A percentile compares a stretch with the other conserved stretches of the same genome.
Conservation (phyloP, 2,888 invertebrate species). For the Morinoia aosen region DNA sequence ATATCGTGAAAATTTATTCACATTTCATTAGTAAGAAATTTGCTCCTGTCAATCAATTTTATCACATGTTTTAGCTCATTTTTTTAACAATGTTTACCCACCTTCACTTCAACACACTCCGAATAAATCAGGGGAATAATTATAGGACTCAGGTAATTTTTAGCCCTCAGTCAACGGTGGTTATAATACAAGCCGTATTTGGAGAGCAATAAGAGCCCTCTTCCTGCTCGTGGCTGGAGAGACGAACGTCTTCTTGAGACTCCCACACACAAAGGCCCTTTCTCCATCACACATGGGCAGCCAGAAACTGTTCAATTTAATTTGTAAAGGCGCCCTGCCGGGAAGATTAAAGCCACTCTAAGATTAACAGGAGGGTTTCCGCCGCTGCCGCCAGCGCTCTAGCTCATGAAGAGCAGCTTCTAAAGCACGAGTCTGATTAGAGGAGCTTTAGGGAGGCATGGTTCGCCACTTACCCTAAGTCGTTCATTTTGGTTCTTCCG, state of each 20-base stretch:
- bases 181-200: not conserved
- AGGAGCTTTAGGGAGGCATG: not conserved
- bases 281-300: conserved; percentile 22
- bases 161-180: not conserved
- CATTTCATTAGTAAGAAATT: not conserved
- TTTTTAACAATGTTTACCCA: not conserved
- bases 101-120: not conserved
- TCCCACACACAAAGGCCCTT: conserved; percentile 33
- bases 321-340: conserved; percentile 43
- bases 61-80: not conserved
- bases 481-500: not conserved
- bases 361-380: conserved; percentile 46
- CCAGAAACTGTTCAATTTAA: conserved; percentile 42
- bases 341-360: conserved; percentile 46
- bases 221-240: not conserved
- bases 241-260: conserved; percentile 13
- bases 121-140: not conserved
- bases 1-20: not conserved
- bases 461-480: conserved; percentile 17
- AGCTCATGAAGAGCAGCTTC: conserved; percentile 37
- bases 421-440: not conserved
- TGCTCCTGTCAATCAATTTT: not conserved
- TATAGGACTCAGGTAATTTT: not conserved
- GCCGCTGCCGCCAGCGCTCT: conserved; percentile 6
- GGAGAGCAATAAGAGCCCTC: not conserved